Percentiles rank a stretch among this genome's conserved stretches.
Evolutionary conservation across 2,113 vertebrate species (phyloP).

Genomic region (Odocoileus hemionus): DNA sequence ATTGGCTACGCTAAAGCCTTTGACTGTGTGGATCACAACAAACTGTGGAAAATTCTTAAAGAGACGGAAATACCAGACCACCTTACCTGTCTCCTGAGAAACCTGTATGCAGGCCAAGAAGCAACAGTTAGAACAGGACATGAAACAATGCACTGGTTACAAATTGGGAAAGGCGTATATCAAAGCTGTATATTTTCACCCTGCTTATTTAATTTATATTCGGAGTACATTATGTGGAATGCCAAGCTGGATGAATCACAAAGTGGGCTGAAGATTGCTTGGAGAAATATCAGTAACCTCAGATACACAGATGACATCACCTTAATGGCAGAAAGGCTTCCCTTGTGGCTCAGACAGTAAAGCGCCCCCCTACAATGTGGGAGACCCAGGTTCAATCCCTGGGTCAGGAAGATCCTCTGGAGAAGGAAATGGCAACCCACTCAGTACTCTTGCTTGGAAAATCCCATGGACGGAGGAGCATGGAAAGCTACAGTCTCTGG

Average conservation of each 20-base stretch:
- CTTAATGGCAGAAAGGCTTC: background rate
- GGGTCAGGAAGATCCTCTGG: no score
- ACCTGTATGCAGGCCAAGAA: background rate
- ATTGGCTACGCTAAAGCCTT: background rate
- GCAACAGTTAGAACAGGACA: background rate
- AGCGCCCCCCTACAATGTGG: fast-evolving
- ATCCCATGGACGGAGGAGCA: no score
- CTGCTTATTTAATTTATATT: background rate
- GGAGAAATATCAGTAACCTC: background rate
- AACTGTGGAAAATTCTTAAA: background rate
- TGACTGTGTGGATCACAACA: background rate
- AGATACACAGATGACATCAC: background rate
- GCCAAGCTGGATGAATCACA: background rate
- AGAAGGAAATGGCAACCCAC: no score
- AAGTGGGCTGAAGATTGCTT: background rate
- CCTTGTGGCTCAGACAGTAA: no score
- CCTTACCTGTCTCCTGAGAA: background rate
- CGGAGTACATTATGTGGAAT: background rate
- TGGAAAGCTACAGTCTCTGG: no score
- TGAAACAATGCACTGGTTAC: background rate
- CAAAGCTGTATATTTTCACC: background rate
- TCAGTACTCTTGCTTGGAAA: no score
- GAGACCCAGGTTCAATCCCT: no score
- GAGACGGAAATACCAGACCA: background rate
- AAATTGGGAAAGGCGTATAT: background rate